Evolutionary conservation across 2,888 invertebrate genomes (phyloP).

Genomic region (Asteroscopus sphinx): DNA sequence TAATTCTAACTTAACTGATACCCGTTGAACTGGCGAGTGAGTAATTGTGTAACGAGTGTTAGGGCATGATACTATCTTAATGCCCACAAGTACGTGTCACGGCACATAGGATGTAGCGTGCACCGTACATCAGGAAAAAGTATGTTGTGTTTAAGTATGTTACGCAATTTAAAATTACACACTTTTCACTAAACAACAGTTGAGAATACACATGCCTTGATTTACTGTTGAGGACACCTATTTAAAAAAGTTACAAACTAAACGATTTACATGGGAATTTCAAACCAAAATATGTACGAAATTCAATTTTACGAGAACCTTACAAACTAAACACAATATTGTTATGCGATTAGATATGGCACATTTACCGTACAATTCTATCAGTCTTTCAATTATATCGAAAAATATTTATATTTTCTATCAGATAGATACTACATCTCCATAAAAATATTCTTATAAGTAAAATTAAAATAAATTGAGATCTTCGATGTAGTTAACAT

Average conservation of each 20-base stretch:
- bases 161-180: slow-evolving; percentile 43
- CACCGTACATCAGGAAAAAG: slow-evolving; percentile 36
- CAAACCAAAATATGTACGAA: slow-evolving; percentile 5
- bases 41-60: slow-evolving; percentile 55
- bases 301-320: slow-evolving; percentile 18
- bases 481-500: slow-evolving; percentile 56
- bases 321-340: slow-evolving; percentile 54
- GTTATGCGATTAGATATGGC: slow-evolving; percentile 79
- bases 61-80: slow-evolving; percentile 47
- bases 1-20: slow-evolving; percentile 38
- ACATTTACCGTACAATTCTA: slow-evolving; percentile 83
- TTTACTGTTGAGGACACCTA: too few species aligned
- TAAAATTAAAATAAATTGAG: slow-evolving; percentile 39
- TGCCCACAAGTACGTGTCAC: slow-evolving; percentile 26
- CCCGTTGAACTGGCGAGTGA: slow-evolving; percentile 46
- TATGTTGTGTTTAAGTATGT: slow-evolving; percentile 46
- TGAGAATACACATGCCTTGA: too few species aligned
- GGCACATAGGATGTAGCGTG: slow-evolving; percentile 21
- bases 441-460: slow-evolving; percentile 52
- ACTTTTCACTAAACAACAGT: background rate
- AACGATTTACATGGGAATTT: too few species aligned
- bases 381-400: slow-evolving; percentile 83
- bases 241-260: too few species aligned
- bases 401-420: slow-evolving; percentile 69
- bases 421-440: slow-evolving; percentile 42